Evolutionary conservation across 2,888 invertebrate genomes (phyloP).

Genomic region (Pseudococcus viburni): DNA sequence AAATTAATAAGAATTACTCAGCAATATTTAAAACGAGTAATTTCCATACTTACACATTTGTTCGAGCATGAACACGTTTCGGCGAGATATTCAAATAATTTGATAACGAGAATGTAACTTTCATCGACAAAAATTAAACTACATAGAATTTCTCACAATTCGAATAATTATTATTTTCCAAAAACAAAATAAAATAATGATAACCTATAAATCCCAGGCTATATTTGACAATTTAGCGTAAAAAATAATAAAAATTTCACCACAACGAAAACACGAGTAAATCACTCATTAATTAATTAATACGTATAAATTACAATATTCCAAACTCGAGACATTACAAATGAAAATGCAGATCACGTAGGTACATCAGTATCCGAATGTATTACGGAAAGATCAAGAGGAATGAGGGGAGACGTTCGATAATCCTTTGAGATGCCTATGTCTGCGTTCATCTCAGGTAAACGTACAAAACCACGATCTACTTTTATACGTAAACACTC

Average conservation of each 20-base stretch:
- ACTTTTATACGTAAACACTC: not conserved
- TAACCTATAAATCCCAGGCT: not conserved
- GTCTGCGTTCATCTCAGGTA: not conserved
- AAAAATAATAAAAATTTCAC: not conserved
- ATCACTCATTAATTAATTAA: not conserved
- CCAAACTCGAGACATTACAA: too few species aligned
- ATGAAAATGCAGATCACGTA: too few species aligned
- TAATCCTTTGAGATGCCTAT: constrained; percentile 38
- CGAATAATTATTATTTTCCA: not conserved
- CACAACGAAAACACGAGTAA: not conserved
- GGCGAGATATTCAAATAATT: not conserved
- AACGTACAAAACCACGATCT: not conserved
- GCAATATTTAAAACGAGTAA: constrained; percentile 12
- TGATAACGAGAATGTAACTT: not conserved
- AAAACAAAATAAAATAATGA: not conserved
- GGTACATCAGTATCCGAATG: not conserved
- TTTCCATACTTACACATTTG: constrained; percentile 26
- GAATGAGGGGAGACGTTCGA: not conserved
- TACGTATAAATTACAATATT: too few species aligned
- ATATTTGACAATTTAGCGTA: not conserved
- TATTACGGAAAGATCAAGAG: not conserved
- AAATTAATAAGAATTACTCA: constrained; percentile 47
- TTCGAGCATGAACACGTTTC: constrained; percentile 23
- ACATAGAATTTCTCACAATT: not conserved
- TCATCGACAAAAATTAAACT: not conserved